A percentile compares a stretch with the other conserved stretches of the same genome.
These are phyloP conservation scores for Chaetops frenatus DNA, from an alignment of 2,113 vertebrate species.

Conservation along the genomic window DNA sequence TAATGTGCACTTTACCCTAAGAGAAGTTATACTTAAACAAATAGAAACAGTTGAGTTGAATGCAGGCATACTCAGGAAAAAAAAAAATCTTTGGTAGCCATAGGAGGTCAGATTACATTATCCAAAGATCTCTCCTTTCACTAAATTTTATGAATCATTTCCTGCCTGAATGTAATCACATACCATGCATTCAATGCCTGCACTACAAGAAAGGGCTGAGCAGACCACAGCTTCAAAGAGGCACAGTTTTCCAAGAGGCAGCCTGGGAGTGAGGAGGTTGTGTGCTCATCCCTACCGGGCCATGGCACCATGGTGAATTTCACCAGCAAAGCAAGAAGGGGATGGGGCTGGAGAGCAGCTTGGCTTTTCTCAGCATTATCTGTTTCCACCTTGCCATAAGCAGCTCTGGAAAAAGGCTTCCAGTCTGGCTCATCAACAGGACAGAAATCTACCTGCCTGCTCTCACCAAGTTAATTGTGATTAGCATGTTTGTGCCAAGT, in stretches of 20 bases:
- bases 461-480: neutral
- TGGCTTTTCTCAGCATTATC: neutral
- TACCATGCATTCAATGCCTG: neutral
- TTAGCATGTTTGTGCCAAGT: neutral
- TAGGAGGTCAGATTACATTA: slow-evolving; percentile 27
- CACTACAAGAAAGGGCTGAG: neutral
- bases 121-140: slow-evolving; percentile 19
- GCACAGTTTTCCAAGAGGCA: neutral
- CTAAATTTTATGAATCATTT: slow-evolving; percentile 49
- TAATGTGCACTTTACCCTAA: neutral
- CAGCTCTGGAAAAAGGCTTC: neutral
- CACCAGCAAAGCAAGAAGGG: neutral
- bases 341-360: neutral
- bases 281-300: neutral
- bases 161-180: neutral
- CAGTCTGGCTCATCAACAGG: neutral
- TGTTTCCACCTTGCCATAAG: neutral
- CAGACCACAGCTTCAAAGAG: neutral
- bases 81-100: neutral
- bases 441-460: neutral
- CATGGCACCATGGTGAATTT: fast-evolving
- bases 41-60: neutral
- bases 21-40: neutral
- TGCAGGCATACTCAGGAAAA: neutral
- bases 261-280: neutral